Base-by-base conservation (phyloP, 2,113 vertebrate genomes). In the Eupsittula cactorum region DNA sequence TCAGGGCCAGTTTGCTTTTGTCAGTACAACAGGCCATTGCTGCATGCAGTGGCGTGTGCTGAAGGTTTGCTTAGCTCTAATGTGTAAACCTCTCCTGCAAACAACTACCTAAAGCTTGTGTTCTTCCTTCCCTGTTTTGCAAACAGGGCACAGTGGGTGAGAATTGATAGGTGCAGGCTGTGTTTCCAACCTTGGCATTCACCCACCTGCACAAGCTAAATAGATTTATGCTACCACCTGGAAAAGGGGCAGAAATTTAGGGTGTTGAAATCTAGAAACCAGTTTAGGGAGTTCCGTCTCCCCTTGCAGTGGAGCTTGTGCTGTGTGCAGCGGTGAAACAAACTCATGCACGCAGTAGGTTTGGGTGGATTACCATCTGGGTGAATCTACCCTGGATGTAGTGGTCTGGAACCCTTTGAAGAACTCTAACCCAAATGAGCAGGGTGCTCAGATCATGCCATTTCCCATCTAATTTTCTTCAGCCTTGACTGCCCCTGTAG, bases 241-340 rank as follows among this genome's bases (percentile, higher is more conserved):
- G 50, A 27, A 92, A 74, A 82, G 16, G 44, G 47, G 9, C 35
- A 73, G 65, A 83, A 84, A 81, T 71, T 52, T 57, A 73, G 79
- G 44, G 27, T 79, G 29, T 25, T 84, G 62, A 89, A 94, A 89
- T 68, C 24, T 20, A 44, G 65, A 42, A 70, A 76, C 25, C 47
- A 62, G 24, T 77, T 93, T 4, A 69, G 42, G 16, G 41, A 69
- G 50, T 50, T 88, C n/a, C n/a, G 3, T 67, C 23, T 67, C 17
- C 16, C 19, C 1, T 42, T 86, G 68, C 60, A 47, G 46, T 53
- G 27, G 52, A 64, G 33, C 63, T 71, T 1, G 1, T 75, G 55
- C 15, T 39, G 0, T 76, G 0, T 76, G 35, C 13, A n/a, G 4
- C 19, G 28, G 1, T 35, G 39, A 55, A 4, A 20, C 42, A 10